Evolutionary conservation across 1,140 invertebrate species (phyloP), one percentile per base, ranked within the genome.

Genomic region (Varroa destructor): DNA sequence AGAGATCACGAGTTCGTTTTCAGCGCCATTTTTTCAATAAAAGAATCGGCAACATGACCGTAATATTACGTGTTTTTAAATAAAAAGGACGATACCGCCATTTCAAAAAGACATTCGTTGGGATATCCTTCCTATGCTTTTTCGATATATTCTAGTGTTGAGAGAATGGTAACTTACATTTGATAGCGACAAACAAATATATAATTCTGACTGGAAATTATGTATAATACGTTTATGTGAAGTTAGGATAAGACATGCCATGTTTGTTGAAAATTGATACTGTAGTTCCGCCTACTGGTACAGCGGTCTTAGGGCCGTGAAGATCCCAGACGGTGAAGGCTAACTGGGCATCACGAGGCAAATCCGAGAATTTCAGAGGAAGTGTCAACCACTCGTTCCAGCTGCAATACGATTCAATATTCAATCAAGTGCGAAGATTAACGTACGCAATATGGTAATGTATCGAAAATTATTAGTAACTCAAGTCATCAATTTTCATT

Each of bases 361-460:
- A 79, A 79, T 98, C 93, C 78, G 88, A 89, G 80, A 89, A 97
- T 77, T 88, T 87, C 8, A 99, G 83, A 1, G 95, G 95, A 72
- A 99, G 80, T 3, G 85, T 87, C 6, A 99, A 83, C 94, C 95
- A 99, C 81, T 99, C 94, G 81, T 97, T 96, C 95, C 95, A 99
- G 79, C 90, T 91, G 70, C 74, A 77, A 75, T 71, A 40, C n/a
- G 70, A n/a, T 36, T 6, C 42, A 72, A 14, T 14, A 25, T 14
- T 14, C 10, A 43, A 72, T 72, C 72, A 37, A 3, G 6, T 72
- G 36, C 14, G 42, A 55, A 37, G 14, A 6, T 79, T 71, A 57
- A 42, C 56, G 25, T 25, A 25, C 25, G 25, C 25, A 25, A 25
- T 25, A 25, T 25, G 25, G 8, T 8, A 8, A 10, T 14, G 8